Percentiles rank a stretch among this genome's conserved stretches.
These are phyloP conservation scores for Epinotia brunnichana DNA, from an alignment of 2,888 invertebrate species.

Conservation along the genomic window DNA sequence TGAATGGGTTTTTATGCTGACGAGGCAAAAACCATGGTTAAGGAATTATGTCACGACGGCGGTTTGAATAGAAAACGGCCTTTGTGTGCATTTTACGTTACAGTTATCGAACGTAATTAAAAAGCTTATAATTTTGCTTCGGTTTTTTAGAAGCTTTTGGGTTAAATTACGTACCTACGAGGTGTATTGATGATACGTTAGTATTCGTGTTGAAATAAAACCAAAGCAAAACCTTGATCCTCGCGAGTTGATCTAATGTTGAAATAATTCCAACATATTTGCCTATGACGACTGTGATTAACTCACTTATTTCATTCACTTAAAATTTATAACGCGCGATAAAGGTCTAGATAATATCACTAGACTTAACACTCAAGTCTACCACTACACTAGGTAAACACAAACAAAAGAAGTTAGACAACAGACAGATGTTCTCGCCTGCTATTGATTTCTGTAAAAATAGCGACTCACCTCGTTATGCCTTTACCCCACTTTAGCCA, in stretches of 20 bases:
- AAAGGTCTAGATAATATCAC: too few species aligned
- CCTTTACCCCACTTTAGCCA: not conserved
- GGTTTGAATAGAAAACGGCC: not conserved
- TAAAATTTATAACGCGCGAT: too few species aligned
- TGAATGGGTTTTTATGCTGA: conserved; percentile 6
- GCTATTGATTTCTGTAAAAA: conserved; percentile 22
- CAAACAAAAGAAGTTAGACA: conserved; percentile 6
- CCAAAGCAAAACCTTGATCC: too few species aligned
- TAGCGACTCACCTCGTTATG: conserved; percentile 12
- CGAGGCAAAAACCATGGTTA: not conserved
- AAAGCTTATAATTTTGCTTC: not conserved
- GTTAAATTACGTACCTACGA: too few species aligned
- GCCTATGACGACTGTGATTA: too few species aligned
- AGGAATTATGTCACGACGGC: not conserved
- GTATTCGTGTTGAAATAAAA: too few species aligned
- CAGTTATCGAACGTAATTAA: not conserved
- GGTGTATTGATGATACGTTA: too few species aligned
- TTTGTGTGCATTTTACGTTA: too few species aligned
- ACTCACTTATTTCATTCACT: too few species aligned
- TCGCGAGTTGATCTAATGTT: too few species aligned
- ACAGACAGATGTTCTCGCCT: not conserved
- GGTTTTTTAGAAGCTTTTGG: not conserved
- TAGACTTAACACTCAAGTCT: not conserved
- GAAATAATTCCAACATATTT: too few species aligned
- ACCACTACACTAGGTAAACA: not conserved